Percentiles rank a stretch among this genome's conserved stretches.
Conservation (phyloP, 2,888 invertebrate species). For the Cephonodes hylas region DNA sequence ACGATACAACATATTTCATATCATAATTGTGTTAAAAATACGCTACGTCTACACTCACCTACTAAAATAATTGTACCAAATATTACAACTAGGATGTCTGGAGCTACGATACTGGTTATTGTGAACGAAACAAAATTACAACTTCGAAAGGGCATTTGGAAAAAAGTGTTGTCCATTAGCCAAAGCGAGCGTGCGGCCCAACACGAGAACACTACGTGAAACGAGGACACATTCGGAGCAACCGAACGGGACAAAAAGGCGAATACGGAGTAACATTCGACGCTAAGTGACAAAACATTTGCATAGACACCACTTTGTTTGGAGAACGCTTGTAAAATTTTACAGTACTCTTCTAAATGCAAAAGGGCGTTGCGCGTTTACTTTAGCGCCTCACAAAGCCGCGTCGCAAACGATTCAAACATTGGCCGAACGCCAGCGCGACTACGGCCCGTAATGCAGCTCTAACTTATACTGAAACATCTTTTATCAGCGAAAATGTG, state of each 20-base stretch:
- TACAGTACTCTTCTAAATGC: constrained; percentile 45
- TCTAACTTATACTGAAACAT: constrained; percentile 44
- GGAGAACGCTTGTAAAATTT: constrained; percentile 47
- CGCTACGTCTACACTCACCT: no score
- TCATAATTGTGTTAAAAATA: no score
- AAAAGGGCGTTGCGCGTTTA: constrained; percentile 57
- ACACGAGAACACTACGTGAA: neutral
- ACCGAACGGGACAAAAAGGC: neutral
- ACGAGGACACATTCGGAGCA: neutral
- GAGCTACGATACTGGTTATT: no score
- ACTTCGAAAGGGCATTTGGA: neutral
- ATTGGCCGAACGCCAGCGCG: constrained; percentile 55
- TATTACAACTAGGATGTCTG: no score
- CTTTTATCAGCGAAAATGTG: constrained; percentile 35
- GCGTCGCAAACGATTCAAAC: constrained; percentile 51
- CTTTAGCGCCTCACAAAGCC: constrained; percentile 50
- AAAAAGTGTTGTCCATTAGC: neutral
- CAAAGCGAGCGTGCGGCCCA: neutral
- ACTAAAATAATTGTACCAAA: no score
- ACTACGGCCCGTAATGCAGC: constrained; percentile 41
- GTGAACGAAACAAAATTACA: neutral
- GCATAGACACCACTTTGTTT: constrained; percentile 37
- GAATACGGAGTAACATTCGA: constrained; percentile 6
- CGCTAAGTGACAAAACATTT: constrained; percentile 27
- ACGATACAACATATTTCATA: neutral